Evolutionary conservation across 2,888 invertebrate genomes (phyloP), one percentile per base, ranked within the genome.

Genomic region (Agonopterix heracliana): DNA sequence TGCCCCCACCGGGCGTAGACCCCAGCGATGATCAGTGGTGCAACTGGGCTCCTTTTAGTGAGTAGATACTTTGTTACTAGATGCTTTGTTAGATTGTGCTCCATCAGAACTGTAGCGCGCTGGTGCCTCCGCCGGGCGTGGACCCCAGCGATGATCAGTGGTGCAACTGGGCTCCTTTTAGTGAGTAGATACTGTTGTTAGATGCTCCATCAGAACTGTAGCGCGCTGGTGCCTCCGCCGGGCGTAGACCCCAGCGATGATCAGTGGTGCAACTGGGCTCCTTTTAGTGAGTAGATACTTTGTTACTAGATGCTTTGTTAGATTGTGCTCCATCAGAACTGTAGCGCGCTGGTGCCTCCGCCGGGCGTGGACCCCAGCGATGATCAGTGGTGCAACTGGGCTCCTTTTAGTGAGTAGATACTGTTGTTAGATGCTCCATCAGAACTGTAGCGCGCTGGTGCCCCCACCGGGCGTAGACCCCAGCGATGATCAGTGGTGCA

Each of bases 91-190:
- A 98, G 90, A 93, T 93, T 60, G 95, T 96, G 13, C 89, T 98
- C 41, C 93, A 95, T 70, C 91, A 91, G 66, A 97, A 98, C 82
- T 97, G 97, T 78, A 92, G 93, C 45, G 77, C 76, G 40, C 69
- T 93, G n/a, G n/a, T n/a, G 36, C 71, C 82, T 2, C 92, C 93
- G 0, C 78, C 89, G 0, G 83, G 87, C 51, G 71, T 84, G 0
- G 74, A 82, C 55, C 87, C 90, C 13, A 75, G 80, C 12, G 80
- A 84, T 51, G 78, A 84, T 46, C 91, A 91, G 45, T 96, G 96
- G 93, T 96, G 96, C 66, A 94, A 96, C 71, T 96, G 96, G 93
- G 91, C 94, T 12, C 96, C 96, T 1, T 96, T 96, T 73, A 93
- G 96, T 96, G 81, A 91, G 91, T 76, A 50, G 35, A 9, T 10